Percentiles rank a stretch among this genome's conserved stretches.
phyloP scores from a whole-genome alignment of 2,797 vertebrate species.

The Coregonus suidteri region DNA sequence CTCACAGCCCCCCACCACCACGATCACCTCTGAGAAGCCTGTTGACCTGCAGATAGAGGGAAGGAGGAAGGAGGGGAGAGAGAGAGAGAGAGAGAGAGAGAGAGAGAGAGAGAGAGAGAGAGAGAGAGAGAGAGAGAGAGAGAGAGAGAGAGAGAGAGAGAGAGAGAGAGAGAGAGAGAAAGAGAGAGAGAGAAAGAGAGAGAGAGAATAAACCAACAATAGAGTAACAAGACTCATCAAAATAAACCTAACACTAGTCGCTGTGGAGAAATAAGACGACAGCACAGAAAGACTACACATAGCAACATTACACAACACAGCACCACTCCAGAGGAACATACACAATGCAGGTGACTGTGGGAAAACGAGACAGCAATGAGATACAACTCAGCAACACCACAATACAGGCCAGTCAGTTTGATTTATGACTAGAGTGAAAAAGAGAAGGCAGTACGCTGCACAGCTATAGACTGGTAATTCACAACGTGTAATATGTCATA shows the following conservation, averaged over 20 bases:
- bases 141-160: neutral
- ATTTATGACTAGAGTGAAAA: neutral
- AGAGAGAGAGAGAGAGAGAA: neutral
- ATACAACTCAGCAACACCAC: neutral
- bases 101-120: conserved; percentile 16
- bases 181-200: neutral
- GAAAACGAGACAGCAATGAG: neutral
- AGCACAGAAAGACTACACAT: too few species aligned
- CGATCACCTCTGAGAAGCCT: conserved; percentile 96
- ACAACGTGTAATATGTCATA: too few species aligned
- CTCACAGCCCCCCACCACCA: conserved; percentile 97
- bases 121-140: neutral
- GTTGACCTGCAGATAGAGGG: conserved; percentile 82
- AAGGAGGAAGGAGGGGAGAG: neutral
- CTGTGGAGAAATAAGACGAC: neutral
- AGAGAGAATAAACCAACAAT: neutral
- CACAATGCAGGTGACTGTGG: neutral
- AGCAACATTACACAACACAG: too few species aligned
- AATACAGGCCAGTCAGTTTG: neutral
- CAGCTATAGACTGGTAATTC: too few species aligned
- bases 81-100: conserved; percentile 8
- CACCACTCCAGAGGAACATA: neutral
- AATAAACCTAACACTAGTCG: too few species aligned
- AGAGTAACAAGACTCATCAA: too few species aligned
- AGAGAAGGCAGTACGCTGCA: neutral